phyloP scores from a whole-genome alignment of 2,888 invertebrate genomes.

The Pyrocoelia pectoralis region DNA sequence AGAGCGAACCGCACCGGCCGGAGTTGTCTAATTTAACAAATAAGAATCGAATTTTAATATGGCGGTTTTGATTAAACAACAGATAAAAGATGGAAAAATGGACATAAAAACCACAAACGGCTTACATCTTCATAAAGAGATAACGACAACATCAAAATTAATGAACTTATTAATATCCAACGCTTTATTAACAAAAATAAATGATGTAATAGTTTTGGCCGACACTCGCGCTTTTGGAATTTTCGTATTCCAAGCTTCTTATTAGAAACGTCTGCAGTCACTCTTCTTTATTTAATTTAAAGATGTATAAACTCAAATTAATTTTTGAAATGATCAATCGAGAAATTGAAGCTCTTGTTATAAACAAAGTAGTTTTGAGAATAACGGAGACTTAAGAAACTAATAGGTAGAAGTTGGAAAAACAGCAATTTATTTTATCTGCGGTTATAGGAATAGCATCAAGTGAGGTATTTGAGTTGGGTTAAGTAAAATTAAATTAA shows the following conservation, averaged over 20 bases:
- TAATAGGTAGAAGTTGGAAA: constrained; percentile 7
- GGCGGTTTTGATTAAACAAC: background rate
- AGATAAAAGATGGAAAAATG: background rate
- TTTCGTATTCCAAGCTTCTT: background rate
- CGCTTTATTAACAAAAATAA: constrained; percentile 3
- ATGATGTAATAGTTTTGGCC: background rate
- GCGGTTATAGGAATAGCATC: constrained; percentile 30
- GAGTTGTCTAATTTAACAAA: constrained; percentile 23
- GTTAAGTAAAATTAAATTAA: constrained; percentile 48
- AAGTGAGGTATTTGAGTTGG: constrained; percentile 37
- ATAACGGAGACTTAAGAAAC: background rate
- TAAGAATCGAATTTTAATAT: background rate
- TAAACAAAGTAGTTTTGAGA: background rate
- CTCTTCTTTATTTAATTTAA: too few relatives aligned
- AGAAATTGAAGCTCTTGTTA: background rate
- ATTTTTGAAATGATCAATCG: background rate
- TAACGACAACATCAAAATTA: constrained; percentile 10
- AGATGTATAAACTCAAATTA: background rate
- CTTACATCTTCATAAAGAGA: background rate
- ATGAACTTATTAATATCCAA: constrained; percentile 9
- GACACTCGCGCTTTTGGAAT: background rate
- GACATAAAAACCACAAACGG: background rate
- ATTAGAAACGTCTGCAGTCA: too few relatives aligned
- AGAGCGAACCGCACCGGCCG: constrained; percentile 16
- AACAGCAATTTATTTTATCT: constrained; percentile 32